phyloP scores from a whole-genome alignment of 1,140 invertebrate species.

The Scaptomyza graminum region DNA sequence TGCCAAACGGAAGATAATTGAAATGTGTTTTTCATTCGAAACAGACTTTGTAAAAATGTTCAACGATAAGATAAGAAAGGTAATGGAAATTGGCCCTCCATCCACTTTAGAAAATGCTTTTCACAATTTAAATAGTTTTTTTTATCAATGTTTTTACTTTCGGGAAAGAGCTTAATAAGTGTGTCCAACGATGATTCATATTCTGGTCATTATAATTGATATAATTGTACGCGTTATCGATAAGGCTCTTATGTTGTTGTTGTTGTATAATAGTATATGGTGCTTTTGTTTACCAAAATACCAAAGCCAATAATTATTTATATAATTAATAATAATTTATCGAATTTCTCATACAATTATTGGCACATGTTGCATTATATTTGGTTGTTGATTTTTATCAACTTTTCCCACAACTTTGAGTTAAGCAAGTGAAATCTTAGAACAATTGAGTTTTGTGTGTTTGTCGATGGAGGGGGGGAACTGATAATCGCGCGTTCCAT shows the following conservation, averaged over 20 bases:
- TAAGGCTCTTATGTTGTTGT: slow-evolving; percentile 14
- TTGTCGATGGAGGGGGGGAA: not conserved
- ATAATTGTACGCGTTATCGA: slow-evolving; percentile 38
- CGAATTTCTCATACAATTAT: not conserved
- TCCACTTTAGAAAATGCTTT: not conserved
- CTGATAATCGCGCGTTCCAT: slow-evolving; percentile 3
- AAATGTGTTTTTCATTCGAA: not conserved
- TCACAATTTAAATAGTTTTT: slow-evolving; percentile 4
- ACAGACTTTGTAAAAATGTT: not conserved
- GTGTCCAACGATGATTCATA: slow-evolving; percentile 30
- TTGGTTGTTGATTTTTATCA: slow-evolving; percentile 9
- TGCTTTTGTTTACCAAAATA: slow-evolving; percentile 37
- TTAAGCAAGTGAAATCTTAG: slow-evolving; percentile 24
- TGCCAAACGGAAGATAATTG: not conserved
- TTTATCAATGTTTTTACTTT: slow-evolving; percentile 10
- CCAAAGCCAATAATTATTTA: slow-evolving; percentile 25
- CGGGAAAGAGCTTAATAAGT: slow-evolving; percentile 2
- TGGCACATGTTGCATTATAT: not conserved
- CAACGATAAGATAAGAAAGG: slow-evolving; percentile 6
- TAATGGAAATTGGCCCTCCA: not conserved
- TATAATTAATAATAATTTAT: not conserved
- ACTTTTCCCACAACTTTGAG: slow-evolving; percentile 37
- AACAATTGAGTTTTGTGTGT: slow-evolving; percentile 14
- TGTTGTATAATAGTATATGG: slow-evolving; percentile 27
- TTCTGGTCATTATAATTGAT: slow-evolving; percentile 42